Base-by-base conservation (phyloP, 2,888 invertebrate species). In the Stenchaetothrips biformis region DNA sequence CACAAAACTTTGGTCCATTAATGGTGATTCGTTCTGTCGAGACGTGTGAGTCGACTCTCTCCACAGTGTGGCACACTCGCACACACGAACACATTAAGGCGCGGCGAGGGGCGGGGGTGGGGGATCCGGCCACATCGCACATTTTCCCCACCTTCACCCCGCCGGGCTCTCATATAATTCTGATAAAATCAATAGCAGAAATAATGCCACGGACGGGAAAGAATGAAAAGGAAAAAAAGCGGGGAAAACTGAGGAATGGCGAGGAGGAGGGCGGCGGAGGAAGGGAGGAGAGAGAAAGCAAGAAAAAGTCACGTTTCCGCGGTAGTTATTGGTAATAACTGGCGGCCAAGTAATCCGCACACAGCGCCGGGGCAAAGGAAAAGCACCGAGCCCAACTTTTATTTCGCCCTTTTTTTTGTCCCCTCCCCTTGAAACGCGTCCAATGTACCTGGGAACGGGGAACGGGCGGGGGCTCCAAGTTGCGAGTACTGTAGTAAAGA, bases 171-270 rank as follows among this genome's bases (percentile, higher is more conserved):
- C 67, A 74, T 74, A 74, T 74, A 74, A 74, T 74, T 74, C 67
- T 74, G 67, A 74, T 74, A 74, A 74, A 74, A 74, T 74, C 67
- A 74, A 74, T 74, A 74, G 67, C 67, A 74, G 67, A 74, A 74
- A 74, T 74, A 74, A 74, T 74, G 67, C 67, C 67, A 25, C 67
- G 67, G 67, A 74, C 67, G 67, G 67, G 67, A 74, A 74, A 74
- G 67, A 74, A 74, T 74, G 67, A 74, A 74, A 74, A 25, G 25
- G 59, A 13, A 18, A 59, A 37, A 37, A 37, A 37, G 37, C 37
- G 37, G 37, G 37, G 25, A 74, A 74, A 74, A 74, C 21, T 37
- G 37, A 37, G 37, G 37, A 37, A 37, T 37, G 37, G 37, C 37
- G 37, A 37, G 37, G 37, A n/a, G 37, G 37, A 37, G 67, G 16